Percentiles rank a stretch among this genome's conserved stretches.
Conservation (phyloP, 1,140 invertebrate species). For the Ceratina calcarata region DNA sequence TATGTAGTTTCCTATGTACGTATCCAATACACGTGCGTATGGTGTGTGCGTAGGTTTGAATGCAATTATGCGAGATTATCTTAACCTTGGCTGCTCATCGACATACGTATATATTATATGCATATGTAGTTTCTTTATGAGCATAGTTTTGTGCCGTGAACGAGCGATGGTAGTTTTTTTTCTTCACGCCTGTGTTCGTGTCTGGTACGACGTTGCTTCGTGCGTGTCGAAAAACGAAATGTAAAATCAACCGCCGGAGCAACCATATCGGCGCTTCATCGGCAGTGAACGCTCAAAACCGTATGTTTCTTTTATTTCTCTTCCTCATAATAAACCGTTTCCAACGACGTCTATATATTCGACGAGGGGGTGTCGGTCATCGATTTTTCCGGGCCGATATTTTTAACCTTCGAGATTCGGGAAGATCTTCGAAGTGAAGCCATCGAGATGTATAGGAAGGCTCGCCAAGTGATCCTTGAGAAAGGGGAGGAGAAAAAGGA, state of each 20-base stretch:
- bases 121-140: conserved; percentile 23
- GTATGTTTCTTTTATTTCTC: conserved; percentile 32
- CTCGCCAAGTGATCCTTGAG: conserved; percentile 50
- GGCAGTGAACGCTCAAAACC: conserved; percentile 60
- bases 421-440: conserved; percentile 45
- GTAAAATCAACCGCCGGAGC: conserved; percentile 49
- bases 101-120: conserved; percentile 36
- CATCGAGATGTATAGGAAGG: conserved; percentile 43
- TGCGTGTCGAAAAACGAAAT: conserved; percentile 39
- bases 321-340: conserved; percentile 42
- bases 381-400: conserved; percentile 34
- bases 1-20: conserved; percentile 53
- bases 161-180: conserved; percentile 37
- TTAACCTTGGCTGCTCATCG: conserved; percentile 45
- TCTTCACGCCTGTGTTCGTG: conserved; percentile 17
- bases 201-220: conserved; percentile 32
- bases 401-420: conserved; percentile 45
- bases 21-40: conserved; percentile 57
- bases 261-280: conserved; percentile 51
- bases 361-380: neutral
- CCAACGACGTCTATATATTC: conserved; percentile 27
- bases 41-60: conserved; percentile 58
- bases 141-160: conserved; percentile 34
- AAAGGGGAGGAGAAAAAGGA: conserved; percentile 54
- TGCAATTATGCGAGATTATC: conserved; percentile 54